These are phyloP conservation scores for Hippoglossus stenolepis DNA, from an alignment of 2,113 vertebrate species.

Conservation along the genomic window DNA sequence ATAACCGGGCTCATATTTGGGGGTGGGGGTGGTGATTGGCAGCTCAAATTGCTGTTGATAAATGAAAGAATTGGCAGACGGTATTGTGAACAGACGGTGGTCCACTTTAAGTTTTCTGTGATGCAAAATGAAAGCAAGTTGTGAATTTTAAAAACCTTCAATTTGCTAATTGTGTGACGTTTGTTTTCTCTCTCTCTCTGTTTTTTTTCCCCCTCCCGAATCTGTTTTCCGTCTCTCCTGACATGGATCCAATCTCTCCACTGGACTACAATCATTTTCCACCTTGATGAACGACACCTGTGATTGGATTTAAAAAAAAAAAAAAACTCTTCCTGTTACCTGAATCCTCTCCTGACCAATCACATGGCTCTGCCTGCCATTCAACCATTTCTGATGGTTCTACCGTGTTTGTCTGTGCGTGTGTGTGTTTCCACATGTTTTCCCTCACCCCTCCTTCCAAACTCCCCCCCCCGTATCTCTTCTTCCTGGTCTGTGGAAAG, in stretches of 20 bases:
- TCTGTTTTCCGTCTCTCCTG: constrained; percentile 82
- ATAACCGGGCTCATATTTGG: background rate
- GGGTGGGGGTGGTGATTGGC: background rate
- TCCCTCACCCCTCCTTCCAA: constrained; percentile 80
- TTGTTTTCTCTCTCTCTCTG: constrained; percentile 71
- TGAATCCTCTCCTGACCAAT: constrained; percentile 84
- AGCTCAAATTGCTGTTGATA: background rate
- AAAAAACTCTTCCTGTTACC: constrained; percentile 78
- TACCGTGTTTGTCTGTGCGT: constrained; percentile 28
- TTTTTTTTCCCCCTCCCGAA: constrained; percentile 70
- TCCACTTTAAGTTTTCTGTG: constrained; percentile 47
- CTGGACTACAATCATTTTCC: constrained; percentile 87
- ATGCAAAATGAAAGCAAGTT: constrained; percentile 53
- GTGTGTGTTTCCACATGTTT: constrained; percentile 42
- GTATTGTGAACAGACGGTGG: constrained; percentile 36
- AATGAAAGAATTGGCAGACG: background rate
- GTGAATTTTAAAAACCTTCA: constrained; percentile 74
- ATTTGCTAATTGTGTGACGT: constrained; percentile 86
- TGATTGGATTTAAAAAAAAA: constrained; percentile 71
- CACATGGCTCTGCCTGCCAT: constrained; percentile 85
- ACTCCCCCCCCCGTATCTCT: constrained; percentile 81
- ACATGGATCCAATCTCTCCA: constrained; percentile 89
- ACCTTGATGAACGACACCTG: constrained; percentile 68
- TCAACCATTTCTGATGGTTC: constrained; percentile 86
- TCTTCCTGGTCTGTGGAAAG: constrained; percentile 91